Evolutionary conservation across 2,113 vertebrate species (phyloP).

Genomic region (Tupaia chinensis): DNA sequence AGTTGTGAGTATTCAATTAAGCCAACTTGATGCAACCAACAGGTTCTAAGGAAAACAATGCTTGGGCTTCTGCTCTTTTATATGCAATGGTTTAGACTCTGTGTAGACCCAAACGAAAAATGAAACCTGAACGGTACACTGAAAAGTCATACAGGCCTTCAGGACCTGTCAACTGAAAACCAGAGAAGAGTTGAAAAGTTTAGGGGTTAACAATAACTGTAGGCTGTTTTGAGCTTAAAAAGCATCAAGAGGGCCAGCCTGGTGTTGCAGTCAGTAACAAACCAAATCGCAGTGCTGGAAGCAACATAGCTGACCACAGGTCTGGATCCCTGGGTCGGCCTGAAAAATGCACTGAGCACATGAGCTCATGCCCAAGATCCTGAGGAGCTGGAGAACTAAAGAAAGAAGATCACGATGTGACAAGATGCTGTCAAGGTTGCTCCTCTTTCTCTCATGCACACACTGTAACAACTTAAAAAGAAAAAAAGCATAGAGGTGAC

Average conservation of each 20-base stretch:
- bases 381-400: too few relatives aligned
- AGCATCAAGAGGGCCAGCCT: too few relatives aligned
- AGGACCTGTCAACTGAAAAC: background rate
- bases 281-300: too few relatives aligned
- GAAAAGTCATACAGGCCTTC: background rate
- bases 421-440: too few relatives aligned
- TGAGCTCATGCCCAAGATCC: too few relatives aligned
- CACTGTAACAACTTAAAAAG: too few relatives aligned
- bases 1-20: background rate
- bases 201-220: rapidly evolving
- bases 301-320: too few relatives aligned
- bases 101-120: background rate
- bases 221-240: background rate
- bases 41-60: background rate
- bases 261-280: too few relatives aligned
- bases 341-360: too few relatives aligned
- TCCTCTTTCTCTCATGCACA: too few relatives aligned
- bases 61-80: rapidly evolving
- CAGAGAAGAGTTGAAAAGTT: background rate
- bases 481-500: background rate
- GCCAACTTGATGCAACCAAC: background rate
- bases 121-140: background rate
- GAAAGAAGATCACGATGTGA: too few relatives aligned
- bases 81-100: background rate
- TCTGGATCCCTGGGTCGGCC: too few relatives aligned